Evolutionary conservation across 2,888 invertebrate species (phyloP).

Genomic region (Chaitophorus viminalis): DNA sequence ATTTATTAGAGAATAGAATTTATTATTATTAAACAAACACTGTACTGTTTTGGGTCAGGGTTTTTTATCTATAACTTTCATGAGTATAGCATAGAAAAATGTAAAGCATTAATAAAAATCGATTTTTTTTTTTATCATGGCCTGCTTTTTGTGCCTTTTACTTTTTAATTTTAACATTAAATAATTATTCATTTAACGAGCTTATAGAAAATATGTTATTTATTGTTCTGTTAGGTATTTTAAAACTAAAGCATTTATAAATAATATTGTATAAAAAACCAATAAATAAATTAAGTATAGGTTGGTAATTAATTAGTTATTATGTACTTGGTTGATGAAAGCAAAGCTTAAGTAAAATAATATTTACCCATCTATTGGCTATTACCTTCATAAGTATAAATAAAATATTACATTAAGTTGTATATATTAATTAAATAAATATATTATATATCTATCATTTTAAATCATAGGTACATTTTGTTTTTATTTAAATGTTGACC

Average conservation of each 20-base stretch:
- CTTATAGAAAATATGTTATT: not conserved
- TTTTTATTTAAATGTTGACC: conserved; percentile 11
- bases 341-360: not conserved
- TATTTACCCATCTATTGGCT: not conserved
- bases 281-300: not conserved
- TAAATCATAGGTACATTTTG: not conserved
- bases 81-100: not conserved
- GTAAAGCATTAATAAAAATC: not conserved
- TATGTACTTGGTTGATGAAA: not conserved
- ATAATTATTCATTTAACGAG: not conserved
- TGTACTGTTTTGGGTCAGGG: not conserved
- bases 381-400: too few species aligned
- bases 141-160: not conserved
- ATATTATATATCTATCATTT: not conserved
- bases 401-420: too few species aligned
- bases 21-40: not conserved
- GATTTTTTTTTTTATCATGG: not conserved
- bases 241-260: not conserved
- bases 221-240: too few species aligned
- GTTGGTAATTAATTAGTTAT: not conserved
- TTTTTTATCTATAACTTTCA: not conserved
- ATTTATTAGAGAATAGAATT: not conserved
- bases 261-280: not conserved
- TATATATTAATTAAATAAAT: too few species aligned
- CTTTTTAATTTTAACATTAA: not conserved